Conservation (phyloP, 2,113 vertebrate genomes). For the Talpa occidentalis region DNA sequence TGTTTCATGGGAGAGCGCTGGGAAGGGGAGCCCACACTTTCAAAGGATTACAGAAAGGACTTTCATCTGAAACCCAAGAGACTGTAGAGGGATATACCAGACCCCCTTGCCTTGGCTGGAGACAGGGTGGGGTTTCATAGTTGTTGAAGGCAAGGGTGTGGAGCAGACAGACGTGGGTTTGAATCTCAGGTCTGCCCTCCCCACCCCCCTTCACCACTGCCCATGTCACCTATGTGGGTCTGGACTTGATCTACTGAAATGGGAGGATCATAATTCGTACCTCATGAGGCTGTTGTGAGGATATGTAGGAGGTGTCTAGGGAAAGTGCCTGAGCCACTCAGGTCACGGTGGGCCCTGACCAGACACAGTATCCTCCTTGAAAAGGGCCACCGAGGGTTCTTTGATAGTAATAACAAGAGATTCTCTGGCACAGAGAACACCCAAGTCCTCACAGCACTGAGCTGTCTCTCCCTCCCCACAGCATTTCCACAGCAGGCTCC, state of each 20-base stretch:
- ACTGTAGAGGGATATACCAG: accelerated
- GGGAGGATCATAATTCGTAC: too few relatives aligned
- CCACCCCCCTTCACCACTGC: too few relatives aligned
- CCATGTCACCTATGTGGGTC: neutral
- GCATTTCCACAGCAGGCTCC: neutral
- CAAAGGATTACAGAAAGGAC: neutral
- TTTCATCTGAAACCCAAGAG: neutral
- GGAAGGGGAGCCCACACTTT: neutral
- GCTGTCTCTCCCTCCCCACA: accelerated
- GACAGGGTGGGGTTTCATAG: neutral
- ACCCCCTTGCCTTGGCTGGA: accelerated
- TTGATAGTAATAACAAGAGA: neutral
- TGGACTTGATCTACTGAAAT: neutral
- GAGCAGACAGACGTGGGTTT: neutral
- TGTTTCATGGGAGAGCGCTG: neutral
- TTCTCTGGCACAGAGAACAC: accelerated
- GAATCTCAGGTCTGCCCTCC: too few relatives aligned
- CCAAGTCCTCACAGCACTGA: neutral
- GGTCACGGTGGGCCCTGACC: accelerated
- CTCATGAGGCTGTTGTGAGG: accelerated
- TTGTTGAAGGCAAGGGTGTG: neutral
- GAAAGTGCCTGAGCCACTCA: neutral
- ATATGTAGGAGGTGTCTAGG: neutral
- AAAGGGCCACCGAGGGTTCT: neutral
- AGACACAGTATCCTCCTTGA: neutral